A percentile compares a stretch with the other conserved stretches of the same genome.
phyloP scores from a whole-genome alignment of 2,797 vertebrate genomes.

The Oryzias dopingdopingensis region DNA sequence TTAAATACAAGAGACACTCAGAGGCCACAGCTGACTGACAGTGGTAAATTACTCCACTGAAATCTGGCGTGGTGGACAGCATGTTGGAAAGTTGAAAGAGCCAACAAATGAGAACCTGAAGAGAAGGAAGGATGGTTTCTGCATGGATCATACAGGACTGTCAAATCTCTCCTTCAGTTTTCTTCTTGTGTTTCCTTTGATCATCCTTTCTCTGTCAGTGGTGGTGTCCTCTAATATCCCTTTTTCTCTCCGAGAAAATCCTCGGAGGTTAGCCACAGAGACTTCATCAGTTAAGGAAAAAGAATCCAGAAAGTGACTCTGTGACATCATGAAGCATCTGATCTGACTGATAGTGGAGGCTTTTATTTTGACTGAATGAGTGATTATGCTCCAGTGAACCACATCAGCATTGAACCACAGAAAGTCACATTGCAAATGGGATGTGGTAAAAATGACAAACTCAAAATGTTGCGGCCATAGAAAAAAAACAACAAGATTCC shows the following conservation, averaged over 20 bases:
- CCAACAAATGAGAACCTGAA: slow-evolving; percentile 37
- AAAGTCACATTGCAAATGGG: not conserved
- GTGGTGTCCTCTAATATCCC: slow-evolving; percentile 41
- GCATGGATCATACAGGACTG: no score
- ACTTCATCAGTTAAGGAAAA: slow-evolving; percentile 29
- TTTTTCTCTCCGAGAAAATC: slow-evolving; percentile 18
- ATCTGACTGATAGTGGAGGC: slow-evolving; percentile 4
- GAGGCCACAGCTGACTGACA: slow-evolving; percentile 46
- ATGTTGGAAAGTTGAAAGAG: slow-evolving; percentile 12
- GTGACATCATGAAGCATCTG: slow-evolving; percentile 42
- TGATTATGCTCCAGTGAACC: not conserved
- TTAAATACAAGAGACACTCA: slow-evolving; percentile 47
- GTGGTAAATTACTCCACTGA: slow-evolving; percentile 58
- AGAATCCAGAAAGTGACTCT: slow-evolving; percentile 6
- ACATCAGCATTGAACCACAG: not conserved
- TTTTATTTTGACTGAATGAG: not conserved
- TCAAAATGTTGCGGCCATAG: not conserved
- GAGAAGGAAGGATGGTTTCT: slow-evolving; percentile 17
- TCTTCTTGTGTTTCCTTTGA: no score
- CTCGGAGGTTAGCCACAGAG: slow-evolving; percentile 17
- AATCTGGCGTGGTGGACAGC: slow-evolving; percentile 21
- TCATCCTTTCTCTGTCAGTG: slow-evolving; percentile 37
- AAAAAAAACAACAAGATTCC: slow-evolving; percentile 1
- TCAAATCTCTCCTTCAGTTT: no score
- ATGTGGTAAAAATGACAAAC: slow-evolving; percentile 3